phyloP scores from a whole-genome alignment of 2,113 vertebrate genomes.

The Spizaetus ornatus region DNA sequence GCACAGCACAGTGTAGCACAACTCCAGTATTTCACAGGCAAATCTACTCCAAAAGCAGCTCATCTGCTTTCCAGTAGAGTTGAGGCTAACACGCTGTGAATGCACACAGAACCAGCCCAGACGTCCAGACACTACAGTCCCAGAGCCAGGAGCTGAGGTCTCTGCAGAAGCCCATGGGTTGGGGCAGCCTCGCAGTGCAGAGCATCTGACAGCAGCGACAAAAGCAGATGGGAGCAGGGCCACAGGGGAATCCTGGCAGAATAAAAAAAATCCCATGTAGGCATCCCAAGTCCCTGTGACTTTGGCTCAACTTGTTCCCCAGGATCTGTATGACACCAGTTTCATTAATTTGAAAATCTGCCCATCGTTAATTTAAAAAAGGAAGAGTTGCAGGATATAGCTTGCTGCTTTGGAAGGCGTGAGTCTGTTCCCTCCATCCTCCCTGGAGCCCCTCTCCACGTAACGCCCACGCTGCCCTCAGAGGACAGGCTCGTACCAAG shows the following conservation, averaged over 20 bases:
- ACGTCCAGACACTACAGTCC: neutral
- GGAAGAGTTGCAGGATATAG: neutral
- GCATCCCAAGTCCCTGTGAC: no score
- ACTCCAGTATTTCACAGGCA: neutral
- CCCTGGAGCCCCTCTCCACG: neutral
- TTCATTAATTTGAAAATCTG: neutral
- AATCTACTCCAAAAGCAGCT: neutral
- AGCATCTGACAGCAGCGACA: rapidly evolving
- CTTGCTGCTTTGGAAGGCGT: neutral
- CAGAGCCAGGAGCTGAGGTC: neutral
- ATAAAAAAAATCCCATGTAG: neutral
- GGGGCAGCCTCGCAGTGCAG: neutral
- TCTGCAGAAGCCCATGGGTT: neutral
- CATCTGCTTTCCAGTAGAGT: neutral
- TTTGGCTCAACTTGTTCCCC: neutral
- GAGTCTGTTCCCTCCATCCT: neutral
- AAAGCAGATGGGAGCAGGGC: neutral
- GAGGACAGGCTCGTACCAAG: neutral
- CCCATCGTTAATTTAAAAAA: neutral
- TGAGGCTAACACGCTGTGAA: neutral
- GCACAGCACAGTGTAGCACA: neutral
- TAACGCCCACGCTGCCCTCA: neutral
- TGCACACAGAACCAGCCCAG: neutral
- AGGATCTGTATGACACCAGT: rapidly evolving
- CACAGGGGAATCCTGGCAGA: neutral